Evolutionary conservation across 2,888 invertebrate genomes (phyloP).

Genomic region (Chesias legatella): DNA sequence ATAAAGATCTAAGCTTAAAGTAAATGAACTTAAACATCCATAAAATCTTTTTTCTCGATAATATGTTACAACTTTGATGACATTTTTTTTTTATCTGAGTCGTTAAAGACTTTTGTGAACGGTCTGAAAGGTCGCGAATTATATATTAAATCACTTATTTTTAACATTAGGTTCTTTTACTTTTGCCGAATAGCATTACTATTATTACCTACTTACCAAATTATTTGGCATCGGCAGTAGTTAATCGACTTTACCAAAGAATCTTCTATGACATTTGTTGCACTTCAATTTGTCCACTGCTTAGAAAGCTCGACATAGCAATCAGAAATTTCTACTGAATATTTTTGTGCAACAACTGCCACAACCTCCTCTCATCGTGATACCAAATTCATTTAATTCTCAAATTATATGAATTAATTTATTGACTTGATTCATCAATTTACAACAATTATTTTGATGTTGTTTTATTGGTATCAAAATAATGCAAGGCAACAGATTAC

Average conservation of each 20-base stretch:
- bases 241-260: background rate
- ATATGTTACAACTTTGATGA: no score
- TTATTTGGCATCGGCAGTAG: background rate
- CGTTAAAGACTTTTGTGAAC: no score
- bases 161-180: background rate
- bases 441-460: background rate
- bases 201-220: background rate
- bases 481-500: conserved; percentile 41
- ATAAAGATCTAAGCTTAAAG: background rate
- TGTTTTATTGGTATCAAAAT: conserved; percentile 8
- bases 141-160: no score
- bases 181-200: background rate
- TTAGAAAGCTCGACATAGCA: no score
- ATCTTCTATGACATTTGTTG: conserved; percentile 2
- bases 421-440: no score
- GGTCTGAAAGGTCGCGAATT: no score
- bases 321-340: no score
- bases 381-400: conserved; percentile 5
- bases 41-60: no score
- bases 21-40: no score
- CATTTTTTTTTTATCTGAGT: no score
- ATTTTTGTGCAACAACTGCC: conserved; percentile 1
- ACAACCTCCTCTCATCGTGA: conserved; percentile 10
- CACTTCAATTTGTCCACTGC: background rate
- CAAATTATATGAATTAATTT: conserved; percentile 1